phyloP scores from a whole-genome alignment of 2,113 vertebrate genomes.

The Eudorcas thomsonii region DNA sequence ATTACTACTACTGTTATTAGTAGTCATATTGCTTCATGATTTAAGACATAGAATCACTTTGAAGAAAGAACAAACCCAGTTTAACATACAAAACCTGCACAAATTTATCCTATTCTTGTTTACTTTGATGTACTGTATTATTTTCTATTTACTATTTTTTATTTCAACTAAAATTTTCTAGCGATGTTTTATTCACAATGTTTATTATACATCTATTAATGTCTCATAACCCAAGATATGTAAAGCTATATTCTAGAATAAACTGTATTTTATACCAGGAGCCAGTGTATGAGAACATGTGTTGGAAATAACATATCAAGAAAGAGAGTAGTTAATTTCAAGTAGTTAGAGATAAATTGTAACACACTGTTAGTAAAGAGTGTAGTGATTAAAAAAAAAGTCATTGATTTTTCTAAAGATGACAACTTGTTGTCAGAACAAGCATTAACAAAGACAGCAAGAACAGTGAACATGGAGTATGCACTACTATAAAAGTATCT shows the following conservation, averaged over 20 bases:
- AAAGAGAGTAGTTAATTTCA: not conserved
- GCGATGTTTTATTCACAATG: not conserved
- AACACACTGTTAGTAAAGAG: not conserved
- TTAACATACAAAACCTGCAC: not conserved
- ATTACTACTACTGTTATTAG: not conserved
- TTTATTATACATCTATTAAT: not conserved
- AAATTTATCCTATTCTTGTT: not conserved
- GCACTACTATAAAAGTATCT: not conserved
- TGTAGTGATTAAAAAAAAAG: not conserved
- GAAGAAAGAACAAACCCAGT: not conserved
- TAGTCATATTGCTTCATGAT: not conserved
- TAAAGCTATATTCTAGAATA: not conserved
- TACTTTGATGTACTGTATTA: not conserved
- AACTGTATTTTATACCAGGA: not conserved
- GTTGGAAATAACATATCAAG: not conserved
- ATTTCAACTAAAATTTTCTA: not conserved
- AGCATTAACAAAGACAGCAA: not conserved
- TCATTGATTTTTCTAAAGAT: not conserved
- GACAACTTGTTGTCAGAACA: not conserved
- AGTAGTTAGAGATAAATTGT: not conserved
- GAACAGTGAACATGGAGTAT: not conserved
- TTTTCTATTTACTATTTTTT: not conserved
- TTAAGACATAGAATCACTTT: not conserved
- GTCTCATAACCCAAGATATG: not conserved
- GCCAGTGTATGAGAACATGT: not conserved